phyloP scores from a whole-genome alignment of 2,113 vertebrate species.

The Atractosteus spatula region DNA sequence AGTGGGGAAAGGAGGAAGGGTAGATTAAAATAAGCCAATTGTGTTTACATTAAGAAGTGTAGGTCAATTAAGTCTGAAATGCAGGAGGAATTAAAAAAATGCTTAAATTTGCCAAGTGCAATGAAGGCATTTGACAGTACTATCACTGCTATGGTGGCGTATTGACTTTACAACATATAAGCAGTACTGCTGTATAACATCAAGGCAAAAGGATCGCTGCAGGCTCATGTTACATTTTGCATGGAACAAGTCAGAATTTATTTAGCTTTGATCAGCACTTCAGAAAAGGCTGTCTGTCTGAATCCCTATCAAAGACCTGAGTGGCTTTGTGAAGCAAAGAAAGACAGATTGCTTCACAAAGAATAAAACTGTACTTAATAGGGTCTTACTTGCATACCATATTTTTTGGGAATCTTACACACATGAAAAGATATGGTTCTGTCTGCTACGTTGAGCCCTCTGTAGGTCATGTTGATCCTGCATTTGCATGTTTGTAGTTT shows the following conservation, averaged over 20 bases:
- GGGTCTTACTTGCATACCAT: conserved; percentile 32
- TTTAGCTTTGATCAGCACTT: conserved; percentile 71
- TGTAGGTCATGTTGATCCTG: too few relatives aligned
- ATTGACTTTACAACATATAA: conserved; percentile 65
- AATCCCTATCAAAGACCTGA: conserved; percentile 58
- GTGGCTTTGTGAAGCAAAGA: conserved; percentile 55
- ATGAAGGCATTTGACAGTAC: conserved; percentile 58
- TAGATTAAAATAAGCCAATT: conserved; percentile 66
- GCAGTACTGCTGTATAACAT: conserved; percentile 55
- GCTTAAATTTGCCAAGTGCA: conserved; percentile 56
- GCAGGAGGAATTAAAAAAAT: conserved; percentile 33
- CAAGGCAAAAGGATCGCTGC: conserved; percentile 64
- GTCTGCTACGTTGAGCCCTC: too few relatives aligned
- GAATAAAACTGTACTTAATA: conserved; percentile 36
- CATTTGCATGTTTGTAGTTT: too few relatives aligned
- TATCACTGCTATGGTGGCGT: conserved; percentile 53
- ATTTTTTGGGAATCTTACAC: too few relatives aligned
- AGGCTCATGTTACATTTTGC: conserved; percentile 65
- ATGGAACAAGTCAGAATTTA: conserved; percentile 57
- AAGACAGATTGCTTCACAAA: conserved; percentile 52
- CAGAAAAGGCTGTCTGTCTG: conserved; percentile 65
- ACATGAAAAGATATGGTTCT: too few relatives aligned
- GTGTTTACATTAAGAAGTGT: conserved; percentile 62
- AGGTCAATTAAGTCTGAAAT: conserved; percentile 38
- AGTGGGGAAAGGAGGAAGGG: conserved; percentile 43